Evolutionary conservation across 2,888 invertebrate genomes (phyloP).

Genomic region (Nomada lathburiana): DNA sequence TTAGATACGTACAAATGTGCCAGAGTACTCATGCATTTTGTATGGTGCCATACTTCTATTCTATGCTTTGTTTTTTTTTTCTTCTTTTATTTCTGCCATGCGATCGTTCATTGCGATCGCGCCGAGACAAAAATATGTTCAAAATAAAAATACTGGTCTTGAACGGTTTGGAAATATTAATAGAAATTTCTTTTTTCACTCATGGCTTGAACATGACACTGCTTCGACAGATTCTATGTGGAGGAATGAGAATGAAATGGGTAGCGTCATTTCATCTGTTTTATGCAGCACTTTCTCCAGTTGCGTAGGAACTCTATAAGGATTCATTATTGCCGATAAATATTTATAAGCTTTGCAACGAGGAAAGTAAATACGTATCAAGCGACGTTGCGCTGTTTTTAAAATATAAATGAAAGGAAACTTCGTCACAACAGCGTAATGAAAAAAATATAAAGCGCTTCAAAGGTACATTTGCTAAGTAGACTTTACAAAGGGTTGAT

Average conservation of each 20-base stretch:
- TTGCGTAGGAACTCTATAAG: not conserved
- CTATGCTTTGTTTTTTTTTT: not conserved
- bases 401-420: too few relatives aligned
- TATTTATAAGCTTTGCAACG: too few relatives aligned
- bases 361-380: not conserved
- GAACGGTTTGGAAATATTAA: not conserved
- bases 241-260: not conserved
- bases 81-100: too few relatives aligned
- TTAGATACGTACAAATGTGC: not conserved
- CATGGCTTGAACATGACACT: too few relatives aligned
- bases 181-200: not conserved
- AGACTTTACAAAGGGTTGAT: not conserved
- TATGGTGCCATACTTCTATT: too few relatives aligned
- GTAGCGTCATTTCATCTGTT: not conserved
- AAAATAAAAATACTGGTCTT: not conserved
- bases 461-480: not conserved
- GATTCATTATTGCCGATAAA: slow-evolving; percentile 2
- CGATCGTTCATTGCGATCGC: not conserved
- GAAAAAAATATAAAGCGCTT: not conserved
- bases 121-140: not conserved
- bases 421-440: not conserved
- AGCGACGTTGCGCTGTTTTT: too few relatives aligned
- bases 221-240: too few relatives aligned
- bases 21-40: not conserved
- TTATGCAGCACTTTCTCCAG: not conserved